Evolutionary conservation across 2,888 invertebrate genomes (phyloP).

Genomic region (Macrosoma leucophasiata): DNA sequence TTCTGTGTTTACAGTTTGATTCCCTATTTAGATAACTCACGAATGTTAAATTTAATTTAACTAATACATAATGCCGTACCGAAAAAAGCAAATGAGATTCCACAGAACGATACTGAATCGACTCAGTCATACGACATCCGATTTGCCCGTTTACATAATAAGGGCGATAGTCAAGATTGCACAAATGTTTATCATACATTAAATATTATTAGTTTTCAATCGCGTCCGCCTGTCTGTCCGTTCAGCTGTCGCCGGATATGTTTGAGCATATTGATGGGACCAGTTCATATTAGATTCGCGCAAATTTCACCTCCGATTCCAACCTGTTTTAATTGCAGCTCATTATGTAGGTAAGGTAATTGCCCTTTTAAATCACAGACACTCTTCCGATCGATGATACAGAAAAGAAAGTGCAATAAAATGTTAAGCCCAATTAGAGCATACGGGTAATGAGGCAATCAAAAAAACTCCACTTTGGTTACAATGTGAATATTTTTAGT

Average conservation of each 20-base stretch:
- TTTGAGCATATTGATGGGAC: conserved; percentile 61
- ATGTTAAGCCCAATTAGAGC: conserved; percentile 55
- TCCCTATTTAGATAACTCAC: no score
- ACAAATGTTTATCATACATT: conserved; percentile 2
- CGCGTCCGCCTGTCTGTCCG: conserved; percentile 51
- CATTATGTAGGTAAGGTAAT: conserved; percentile 31
- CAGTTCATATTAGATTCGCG: conserved; percentile 39
- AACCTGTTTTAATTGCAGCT: conserved; percentile 45
- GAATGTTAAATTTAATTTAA: no score
- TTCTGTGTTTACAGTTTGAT: no score
- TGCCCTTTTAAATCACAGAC: conserved; percentile 37
- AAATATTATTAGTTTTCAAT: conserved; percentile 46
- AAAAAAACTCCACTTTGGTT: conserved; percentile 36
- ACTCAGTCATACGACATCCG: no score
- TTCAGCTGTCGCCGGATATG: conserved; percentile 58
- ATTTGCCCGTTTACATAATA: no score
- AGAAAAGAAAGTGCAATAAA: conserved; percentile 40
- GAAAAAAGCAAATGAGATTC: no score
- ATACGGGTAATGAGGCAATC: conserved; percentile 52
- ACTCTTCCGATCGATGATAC: conserved; percentile 33
- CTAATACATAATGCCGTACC: no score
- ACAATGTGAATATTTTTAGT: conserved; percentile 45
- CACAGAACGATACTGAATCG: no score
- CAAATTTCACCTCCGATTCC: conserved; percentile 49
- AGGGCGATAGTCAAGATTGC: no score